phyloP scores from a whole-genome alignment of 1,140 invertebrate genomes.

The Papilio dardanus region DNA sequence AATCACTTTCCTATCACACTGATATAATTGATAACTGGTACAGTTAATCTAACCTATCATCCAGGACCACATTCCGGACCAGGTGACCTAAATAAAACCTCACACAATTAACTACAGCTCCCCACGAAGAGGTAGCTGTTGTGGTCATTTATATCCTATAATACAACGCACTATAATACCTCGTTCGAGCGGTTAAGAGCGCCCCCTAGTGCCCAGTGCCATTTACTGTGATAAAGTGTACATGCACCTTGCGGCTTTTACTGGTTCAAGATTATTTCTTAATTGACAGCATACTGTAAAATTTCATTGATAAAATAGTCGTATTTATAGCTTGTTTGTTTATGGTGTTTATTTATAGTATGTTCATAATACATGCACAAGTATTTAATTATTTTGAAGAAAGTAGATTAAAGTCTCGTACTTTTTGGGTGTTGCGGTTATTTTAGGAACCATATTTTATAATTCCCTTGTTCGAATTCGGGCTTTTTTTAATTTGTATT shows the following conservation, averaged over 20 bases:
- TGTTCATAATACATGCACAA: no score
- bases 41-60: background rate
- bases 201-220: background rate
- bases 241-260: background rate
- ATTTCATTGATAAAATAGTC: background rate
- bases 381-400: no score
- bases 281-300: background rate
- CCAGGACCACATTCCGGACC: conserved; percentile 26
- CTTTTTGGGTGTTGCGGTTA: no score
- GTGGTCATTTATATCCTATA: conserved; percentile 9
- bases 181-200: background rate
- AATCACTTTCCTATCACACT: background rate
- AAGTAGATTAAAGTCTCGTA: no score
- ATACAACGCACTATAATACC: background rate
- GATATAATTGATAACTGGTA: conserved; percentile 4
- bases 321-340: no score
- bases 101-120: background rate
- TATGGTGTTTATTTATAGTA: background rate
- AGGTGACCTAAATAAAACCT: conserved; percentile 22
- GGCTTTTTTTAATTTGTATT: no score
- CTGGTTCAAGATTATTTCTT: background rate
- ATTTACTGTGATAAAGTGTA: conserved; percentile 4
- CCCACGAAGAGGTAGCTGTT: conserved; percentile 26
- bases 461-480: background rate
- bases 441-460: no score